Base-by-base conservation (phyloP, 2,888 invertebrate genomes). In the Busseola fusca region DNA sequence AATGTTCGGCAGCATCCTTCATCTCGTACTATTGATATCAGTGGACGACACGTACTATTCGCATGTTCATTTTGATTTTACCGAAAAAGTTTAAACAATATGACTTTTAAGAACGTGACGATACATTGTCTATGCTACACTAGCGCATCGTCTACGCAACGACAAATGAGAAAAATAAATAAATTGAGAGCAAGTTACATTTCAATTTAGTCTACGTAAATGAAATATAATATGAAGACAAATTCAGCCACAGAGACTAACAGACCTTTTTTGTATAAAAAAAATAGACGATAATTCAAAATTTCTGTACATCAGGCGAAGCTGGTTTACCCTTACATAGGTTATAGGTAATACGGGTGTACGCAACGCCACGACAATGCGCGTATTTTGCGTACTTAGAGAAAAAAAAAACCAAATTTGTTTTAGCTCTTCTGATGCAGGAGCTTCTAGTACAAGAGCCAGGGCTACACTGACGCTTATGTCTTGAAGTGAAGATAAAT, bases 1-100 rank as follows among this genome's bases (percentile, higher is more conserved):
- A 86, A 73, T 82, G 52, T 57, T 84, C 86, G 84, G 86, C 59
- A 78, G 58, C 80, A 82, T 84, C 48, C 86, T 67, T 84, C 86
- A 76, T 63, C 80, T 76, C 63, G 16, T 63, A 73, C 76, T 76
- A 82, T 78, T 84, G 86, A 85, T 84, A 84, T 86, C 64, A 86
- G 80, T 84, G 86, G 84, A 84, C 84, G 70, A 74, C 57, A 75
- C 63, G 1, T 64, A 63, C 69, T 54, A 18, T 54, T 69, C 65
- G 48, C 37, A 66, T 69, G 67, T 66, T 76, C 69, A 70, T 70
- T 62, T 72, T 56, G n/a, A 56, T 71, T 34, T 37, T 59, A 64
- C 12, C 18, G 18, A 60, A 34, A 75, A 25, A 0, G 0, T 16
- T 25, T 4, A 25, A 34, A 66, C 21, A 45, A 45, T 66, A 37